phyloP scores from a whole-genome alignment of 2,797 vertebrate genomes.

The Chaetodon trifasciatus region DNA sequence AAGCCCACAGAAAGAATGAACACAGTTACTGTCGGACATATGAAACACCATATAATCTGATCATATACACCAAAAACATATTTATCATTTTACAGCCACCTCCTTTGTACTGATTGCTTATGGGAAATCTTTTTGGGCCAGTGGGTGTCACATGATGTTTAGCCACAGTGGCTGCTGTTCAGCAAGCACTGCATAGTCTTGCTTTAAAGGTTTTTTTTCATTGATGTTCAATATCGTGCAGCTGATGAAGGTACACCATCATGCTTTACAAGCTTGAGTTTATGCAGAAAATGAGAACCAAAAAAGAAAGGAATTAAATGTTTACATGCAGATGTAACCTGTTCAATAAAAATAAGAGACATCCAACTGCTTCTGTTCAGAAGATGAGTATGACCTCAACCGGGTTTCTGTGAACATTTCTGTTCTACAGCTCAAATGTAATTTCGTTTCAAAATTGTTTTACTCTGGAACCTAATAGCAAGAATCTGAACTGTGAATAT shows the following conservation, averaged over 20 bases:
- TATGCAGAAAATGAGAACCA: neutral
- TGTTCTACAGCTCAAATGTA: neutral
- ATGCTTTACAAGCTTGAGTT: neutral
- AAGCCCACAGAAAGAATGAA: too few relatives aligned
- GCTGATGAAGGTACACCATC: neutral
- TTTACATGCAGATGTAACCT: neutral
- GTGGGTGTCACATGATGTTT: too few relatives aligned
- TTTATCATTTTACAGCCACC: too few relatives aligned
- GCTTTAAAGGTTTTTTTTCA: neutral
- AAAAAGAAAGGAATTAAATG: neutral
- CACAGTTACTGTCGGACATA: too few relatives aligned
- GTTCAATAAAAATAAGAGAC: neutral
- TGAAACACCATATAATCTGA: too few relatives aligned
- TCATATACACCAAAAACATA: too few relatives aligned
- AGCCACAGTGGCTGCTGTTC: neutral
- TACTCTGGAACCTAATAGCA: neutral
- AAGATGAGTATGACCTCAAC: neutral
- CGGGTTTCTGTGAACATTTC: neutral
- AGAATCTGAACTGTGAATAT: constrained; percentile 7
- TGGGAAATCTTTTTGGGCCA: too few relatives aligned
- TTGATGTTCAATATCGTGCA: neutral
- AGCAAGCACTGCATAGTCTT: neutral
- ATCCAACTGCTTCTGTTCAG: neutral
- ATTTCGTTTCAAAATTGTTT: neutral
- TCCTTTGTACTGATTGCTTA: too few relatives aligned